Evolutionary conservation across 2,113 vertebrate genomes (phyloP).

Genomic region (Gymnogyps californianus): DNA sequence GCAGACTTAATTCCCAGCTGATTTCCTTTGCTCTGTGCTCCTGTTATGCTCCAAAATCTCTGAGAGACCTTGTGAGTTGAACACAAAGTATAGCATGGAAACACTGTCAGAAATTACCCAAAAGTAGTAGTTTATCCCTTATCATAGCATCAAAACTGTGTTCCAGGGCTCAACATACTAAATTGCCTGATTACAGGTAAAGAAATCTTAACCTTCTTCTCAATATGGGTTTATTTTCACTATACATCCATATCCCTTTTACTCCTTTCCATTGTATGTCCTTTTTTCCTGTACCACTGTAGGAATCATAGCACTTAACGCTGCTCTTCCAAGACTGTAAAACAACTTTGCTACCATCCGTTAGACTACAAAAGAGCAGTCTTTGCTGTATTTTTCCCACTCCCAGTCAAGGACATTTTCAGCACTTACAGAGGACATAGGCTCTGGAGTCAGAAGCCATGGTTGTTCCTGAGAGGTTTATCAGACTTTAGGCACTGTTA

Average conservation of each 20-base stretch:
- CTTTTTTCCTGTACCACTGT: not conserved
- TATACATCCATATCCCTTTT: not conserved
- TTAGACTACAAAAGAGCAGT: not conserved
- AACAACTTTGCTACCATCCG: not conserved
- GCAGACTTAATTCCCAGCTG: not conserved
- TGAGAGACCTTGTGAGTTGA: not conserved
- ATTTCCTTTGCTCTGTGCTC: constrained; percentile 5
- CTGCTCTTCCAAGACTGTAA: not conserved
- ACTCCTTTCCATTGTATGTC: not conserved
- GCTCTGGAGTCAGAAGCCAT: not conserved
- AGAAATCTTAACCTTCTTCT: not conserved
- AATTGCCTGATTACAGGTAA: not conserved
- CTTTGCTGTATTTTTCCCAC: not conserved
- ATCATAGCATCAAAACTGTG: not conserved
- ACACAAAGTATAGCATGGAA: not conserved
- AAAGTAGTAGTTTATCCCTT: not conserved
- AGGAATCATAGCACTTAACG: not conserved
- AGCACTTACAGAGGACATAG: not conserved
- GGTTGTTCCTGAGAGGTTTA: not conserved
- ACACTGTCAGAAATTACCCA: not conserved
- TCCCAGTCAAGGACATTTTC: not conserved
- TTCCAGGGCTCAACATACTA: not conserved
- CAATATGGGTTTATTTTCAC: not conserved
- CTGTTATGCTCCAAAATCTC: not conserved
- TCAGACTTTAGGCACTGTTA: not conserved